These are phyloP conservation scores for Schizothorax lantsangensis DNA, from an alignment of 2,797 vertebrate species.

Conservation along the genomic window DNA sequence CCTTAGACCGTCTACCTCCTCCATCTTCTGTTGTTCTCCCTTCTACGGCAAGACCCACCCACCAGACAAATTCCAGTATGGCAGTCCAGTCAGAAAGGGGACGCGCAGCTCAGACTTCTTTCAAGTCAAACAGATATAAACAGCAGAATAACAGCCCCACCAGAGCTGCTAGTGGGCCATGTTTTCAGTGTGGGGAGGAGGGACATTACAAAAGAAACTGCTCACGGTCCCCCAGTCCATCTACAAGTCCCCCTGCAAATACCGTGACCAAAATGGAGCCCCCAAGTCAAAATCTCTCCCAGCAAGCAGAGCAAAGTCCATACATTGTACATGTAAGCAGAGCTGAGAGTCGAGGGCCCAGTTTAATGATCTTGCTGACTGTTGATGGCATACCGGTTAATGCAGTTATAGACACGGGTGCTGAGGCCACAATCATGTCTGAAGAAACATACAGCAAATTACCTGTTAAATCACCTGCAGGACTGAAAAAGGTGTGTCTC, in stretches of 20 bases:
- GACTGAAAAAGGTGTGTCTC: conserved; percentile 1
- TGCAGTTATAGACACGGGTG: conserved; percentile 15
- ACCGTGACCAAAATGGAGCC: neutral
- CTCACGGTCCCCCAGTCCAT: too few species aligned
- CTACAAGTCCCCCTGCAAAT: neutral
- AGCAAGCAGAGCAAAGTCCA: neutral
- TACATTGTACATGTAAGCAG: conserved; percentile 7
- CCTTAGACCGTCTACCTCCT: neutral
- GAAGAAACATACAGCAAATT: neutral
- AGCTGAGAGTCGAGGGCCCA: conserved; percentile 13
- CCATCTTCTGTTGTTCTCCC: neutral
- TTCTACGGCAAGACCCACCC: neutral
- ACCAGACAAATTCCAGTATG: neutral
- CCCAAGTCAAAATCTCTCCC: neutral
- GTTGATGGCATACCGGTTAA: conserved; percentile 3
- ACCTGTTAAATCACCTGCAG: neutral
- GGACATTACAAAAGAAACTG: too few species aligned
- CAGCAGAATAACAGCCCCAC: too few species aligned
- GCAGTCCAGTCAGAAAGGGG: neutral
- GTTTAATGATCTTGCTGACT: neutral
- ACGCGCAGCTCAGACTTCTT: too few species aligned
- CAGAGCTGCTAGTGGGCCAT: too few species aligned
- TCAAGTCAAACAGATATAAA: too few species aligned
- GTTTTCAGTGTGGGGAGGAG: too few species aligned
- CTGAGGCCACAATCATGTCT: conserved; percentile 26